Percentiles rank a stretch among this genome's conserved stretches.
These are phyloP conservation scores for Picathartes gymnocephalus DNA, from an alignment of 2,113 vertebrate genomes.

Conservation along the genomic window DNA sequence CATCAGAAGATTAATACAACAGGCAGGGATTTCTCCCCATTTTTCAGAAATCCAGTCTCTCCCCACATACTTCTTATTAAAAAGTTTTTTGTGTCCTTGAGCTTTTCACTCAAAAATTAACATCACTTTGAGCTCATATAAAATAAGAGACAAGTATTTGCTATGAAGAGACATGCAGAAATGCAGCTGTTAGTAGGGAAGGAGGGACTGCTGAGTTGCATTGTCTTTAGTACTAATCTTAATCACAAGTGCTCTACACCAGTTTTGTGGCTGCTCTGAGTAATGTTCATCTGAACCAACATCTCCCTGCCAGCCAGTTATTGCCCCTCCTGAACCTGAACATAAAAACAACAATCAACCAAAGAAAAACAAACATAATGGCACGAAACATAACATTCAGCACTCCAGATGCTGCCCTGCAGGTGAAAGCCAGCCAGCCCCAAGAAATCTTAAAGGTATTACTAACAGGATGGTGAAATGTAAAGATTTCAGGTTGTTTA, in stretches of 20 bases:
- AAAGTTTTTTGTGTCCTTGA: not conserved
- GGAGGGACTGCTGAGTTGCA: not conserved
- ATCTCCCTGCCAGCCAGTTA: not conserved
- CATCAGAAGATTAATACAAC: not conserved
- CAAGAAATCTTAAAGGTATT: not conserved
- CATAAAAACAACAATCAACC: not conserved
- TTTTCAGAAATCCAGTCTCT: not conserved
- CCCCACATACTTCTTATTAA: not conserved
- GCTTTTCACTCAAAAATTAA: not conserved
- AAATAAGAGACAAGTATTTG: not conserved
- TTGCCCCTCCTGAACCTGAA: not conserved
- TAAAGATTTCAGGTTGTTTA: not conserved
- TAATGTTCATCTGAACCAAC: not conserved
- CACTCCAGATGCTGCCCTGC: not conserved
- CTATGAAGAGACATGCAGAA: not conserved
- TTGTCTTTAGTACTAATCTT: not conserved
- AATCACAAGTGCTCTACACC: not conserved
- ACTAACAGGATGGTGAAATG: not conserved
- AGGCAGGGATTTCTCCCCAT: not conserved
- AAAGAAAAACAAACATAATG: not conserved
- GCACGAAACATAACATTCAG: not conserved
- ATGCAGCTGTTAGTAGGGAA: not conserved
- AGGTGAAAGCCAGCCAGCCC: not conserved
- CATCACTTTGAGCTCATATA: not conserved
- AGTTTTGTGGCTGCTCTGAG: not conserved